Base-by-base conservation (phyloP, 2,113 vertebrate species). In the Natator depressus region DNA sequence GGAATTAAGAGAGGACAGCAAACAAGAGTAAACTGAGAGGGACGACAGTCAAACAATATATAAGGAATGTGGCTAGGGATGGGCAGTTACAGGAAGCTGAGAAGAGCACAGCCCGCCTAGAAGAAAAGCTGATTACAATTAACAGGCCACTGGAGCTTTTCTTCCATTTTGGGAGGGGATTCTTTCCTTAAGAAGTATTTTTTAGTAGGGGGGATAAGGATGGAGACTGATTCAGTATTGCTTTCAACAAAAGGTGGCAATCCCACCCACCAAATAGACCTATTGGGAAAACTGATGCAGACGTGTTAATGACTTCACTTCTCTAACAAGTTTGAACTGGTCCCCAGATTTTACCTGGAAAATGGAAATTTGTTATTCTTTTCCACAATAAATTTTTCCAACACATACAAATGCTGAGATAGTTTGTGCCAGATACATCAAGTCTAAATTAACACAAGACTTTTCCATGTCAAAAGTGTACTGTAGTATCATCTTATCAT, bases 131-230 rank as follows among this genome's bases (percentile, higher is more conserved):
- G 88, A 57, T 22, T 19, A n/a, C 20, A 80, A 91, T 65, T 93
- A 35, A 31, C 50, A 89, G 55, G 86, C 55, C 13, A 83, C 20
- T 38, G 38, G 5, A 95, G 93, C 11, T 76, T 72, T 85, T 94
- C 76, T 81, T 91, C 20, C 69, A 22, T 72, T 72, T 88, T 80
- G 91, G 62, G 51, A 91, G 89, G 19, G 69, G 79, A 89, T 46
- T 89, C 3, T 12, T 92, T 84, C 14, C 29, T 95, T 86, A 91
- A 0, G 82, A 81, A 84, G 93, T 93, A 47, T 80, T 46, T 53
- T 97, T 94, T 82, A 95, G 62, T 84, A 94, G 46, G 35, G 62
- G 46, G 3, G 91, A 92, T 88, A 80, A 94, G 47, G 76, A 95
- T 0, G 20, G 10, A 93, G 22, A 22, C 38, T 87, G 90, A 53